Evolutionary conservation across 2,113 vertebrate genomes (phyloP).

Genomic region (Toxotes chatareus): DNA sequence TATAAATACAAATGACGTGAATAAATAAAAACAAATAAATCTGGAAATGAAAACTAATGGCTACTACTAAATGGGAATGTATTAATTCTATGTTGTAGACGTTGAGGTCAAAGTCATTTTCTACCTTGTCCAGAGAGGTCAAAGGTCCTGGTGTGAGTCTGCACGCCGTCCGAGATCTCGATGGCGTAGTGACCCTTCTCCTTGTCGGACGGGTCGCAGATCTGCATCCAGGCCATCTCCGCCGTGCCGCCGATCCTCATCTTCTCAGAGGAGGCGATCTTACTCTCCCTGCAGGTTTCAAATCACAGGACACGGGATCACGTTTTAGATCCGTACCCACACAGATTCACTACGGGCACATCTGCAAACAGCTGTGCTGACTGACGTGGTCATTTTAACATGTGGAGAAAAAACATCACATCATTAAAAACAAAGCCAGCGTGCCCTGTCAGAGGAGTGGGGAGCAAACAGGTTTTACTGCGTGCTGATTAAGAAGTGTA

Average conservation of each 20-base stretch:
- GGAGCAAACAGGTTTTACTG: too few relatives aligned
- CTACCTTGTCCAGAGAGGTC: constrained; percentile 96
- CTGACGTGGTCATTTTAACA: too few relatives aligned
- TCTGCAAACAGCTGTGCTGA: too few relatives aligned
- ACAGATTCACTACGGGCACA: too few relatives aligned
- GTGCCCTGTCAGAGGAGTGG: too few relatives aligned
- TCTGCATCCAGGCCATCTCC: constrained; percentile 96
- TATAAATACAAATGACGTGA: neutral
- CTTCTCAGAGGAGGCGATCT: constrained; percentile 95
- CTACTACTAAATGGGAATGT: too few relatives aligned
- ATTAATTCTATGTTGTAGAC: too few relatives aligned
- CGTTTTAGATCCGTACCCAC: neutral
- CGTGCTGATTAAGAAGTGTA: too few relatives aligned
- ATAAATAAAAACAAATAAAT: too few relatives aligned
- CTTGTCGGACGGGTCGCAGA: constrained; percentile 93
- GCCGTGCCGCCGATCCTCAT: constrained; percentile 92
- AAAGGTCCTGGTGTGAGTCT: constrained; percentile 88
- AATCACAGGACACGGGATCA: neutral
- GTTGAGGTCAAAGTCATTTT: fast-evolving
- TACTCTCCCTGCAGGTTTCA: constrained; percentile 87
- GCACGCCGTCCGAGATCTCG: constrained; percentile 89
- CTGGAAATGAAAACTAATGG: too few relatives aligned
- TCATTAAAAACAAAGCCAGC: too few relatives aligned
- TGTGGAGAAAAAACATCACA: too few relatives aligned
- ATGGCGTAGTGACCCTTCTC: constrained; percentile 96